Base-by-base conservation (phyloP, 2,797 vertebrate species). In the Glossophaga mutica region DNA sequence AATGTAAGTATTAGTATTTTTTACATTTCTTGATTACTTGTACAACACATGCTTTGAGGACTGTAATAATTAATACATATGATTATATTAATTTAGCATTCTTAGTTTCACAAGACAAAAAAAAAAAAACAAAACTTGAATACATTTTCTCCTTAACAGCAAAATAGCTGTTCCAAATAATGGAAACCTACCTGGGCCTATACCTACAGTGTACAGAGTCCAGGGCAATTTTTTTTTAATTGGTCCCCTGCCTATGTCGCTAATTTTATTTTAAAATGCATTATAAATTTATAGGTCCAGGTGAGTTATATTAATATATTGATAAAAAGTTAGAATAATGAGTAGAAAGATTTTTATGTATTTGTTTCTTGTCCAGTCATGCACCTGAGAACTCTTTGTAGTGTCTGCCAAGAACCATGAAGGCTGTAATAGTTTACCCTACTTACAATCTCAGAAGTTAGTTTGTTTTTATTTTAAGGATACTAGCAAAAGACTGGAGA, bases 271-370 rank as follows among this genome's bases (percentile, higher is more conserved):
- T 95, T 65, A 24, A 95, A 90, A 67, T 87, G 12, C 73, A 37
- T 62, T 84, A 48, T 44, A 32, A 87, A 79, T 84, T 70, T 32
- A 42, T 1, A 90, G 62, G 14, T 8, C 26, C 12, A 21, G n/a
- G 29, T 84, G 52, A 82, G 0, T 93, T 77, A 71, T 24, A 59
- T 32, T 89, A 37, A 76, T 12, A 81, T n/a, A 71, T 5, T 71
- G 37, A 88, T 85, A 37, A 92, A 57, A 57, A 92, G 84, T 94
- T 82, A 88, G 71, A 92, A 79, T 46, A 94, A 68, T 76, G 9
- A 68, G 9, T 32, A 82, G 37, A 91, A 15, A 73, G 15, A 21
- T 50, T 85, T 94, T 89, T 50, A 71, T 42, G 16, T 11, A 48
- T 94, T 82, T 85, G 39, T 65, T 81, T 59, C 42, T 24, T 65